Base-by-base conservation (phyloP, 1,140 invertebrate genomes). In the Drosophila bifasciata region DNA sequence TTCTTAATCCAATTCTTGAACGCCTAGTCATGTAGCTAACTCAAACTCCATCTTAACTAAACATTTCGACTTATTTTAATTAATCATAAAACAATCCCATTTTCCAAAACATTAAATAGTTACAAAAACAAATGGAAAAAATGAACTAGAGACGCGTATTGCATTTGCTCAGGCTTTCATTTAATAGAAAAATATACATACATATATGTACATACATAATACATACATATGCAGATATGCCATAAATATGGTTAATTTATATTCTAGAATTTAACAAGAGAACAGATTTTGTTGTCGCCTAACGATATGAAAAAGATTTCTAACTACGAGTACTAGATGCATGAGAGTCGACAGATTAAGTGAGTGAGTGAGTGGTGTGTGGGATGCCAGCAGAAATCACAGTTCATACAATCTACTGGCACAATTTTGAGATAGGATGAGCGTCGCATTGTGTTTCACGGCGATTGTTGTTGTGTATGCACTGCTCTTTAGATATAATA, bases 121-220 rank as follows among this genome's bases (percentile, higher is more conserved):
- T 4, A 11, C 9, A 8, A 4, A 15, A 17, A 13, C n/a, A 17
- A 11, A 44, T 32, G 21, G 25, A 15, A 28, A 28, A 41, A 0
- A 32, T 32, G 2, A 36, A 13, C 13, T 36, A 36, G 3, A 36
- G 17, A 58, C 1, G 43, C 13, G 41, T 40, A 39, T 23, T 51
- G 52, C 17, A 56, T 76, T 70, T 69, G 36, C 45, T 76, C 45
- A 79, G 56, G 62, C 71, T 74, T 80, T 77, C 49, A 56, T 85
- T 85, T 86, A 85, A 85, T 85, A 86, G 53, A 85, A 85, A 79
- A 85, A 77, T 75, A 86, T 76, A 85, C 43, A 85, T 84, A 57
- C 56, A 71, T 59, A 49, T 7, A 51, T 48, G 50, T 62, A 63
- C 48, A 86, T 76, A 85, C 43, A 85, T 84, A 57, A 49, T 7